Percentiles rank a stretch among this genome's conserved stretches.
Conservation (phyloP, 2,888 invertebrate species). For the Diloba caeruleocephala region DNA sequence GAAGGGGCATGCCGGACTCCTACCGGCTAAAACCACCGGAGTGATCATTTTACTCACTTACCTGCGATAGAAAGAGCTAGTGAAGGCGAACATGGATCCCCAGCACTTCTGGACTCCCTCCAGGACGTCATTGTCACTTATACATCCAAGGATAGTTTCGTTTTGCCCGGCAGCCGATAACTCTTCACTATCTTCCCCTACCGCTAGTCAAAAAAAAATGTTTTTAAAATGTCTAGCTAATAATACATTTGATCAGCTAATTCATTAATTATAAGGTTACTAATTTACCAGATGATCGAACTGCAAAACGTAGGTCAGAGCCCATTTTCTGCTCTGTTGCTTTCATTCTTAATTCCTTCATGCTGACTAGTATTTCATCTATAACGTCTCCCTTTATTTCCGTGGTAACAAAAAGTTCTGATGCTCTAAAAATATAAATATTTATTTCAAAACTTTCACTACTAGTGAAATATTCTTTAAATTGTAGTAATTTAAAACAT, state of each 20-base stretch:
- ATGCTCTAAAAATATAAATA: slow-evolving; percentile 70
- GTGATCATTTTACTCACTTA: slow-evolving; percentile 58
- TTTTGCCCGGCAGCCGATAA: slow-evolving; percentile 96
- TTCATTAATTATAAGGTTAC: too few relatives aligned
- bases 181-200: slow-evolving; percentile 94
- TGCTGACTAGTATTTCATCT: slow-evolving; percentile 68
- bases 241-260: too few relatives aligned
- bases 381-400: slow-evolving; percentile 77
- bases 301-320: slow-evolving; percentile 87
- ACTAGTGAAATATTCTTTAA: too few relatives aligned
- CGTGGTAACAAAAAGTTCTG: slow-evolving; percentile 75
- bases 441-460: too few relatives aligned
- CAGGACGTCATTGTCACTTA: slow-evolving; percentile 84
- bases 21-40: too few relatives aligned
- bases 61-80: slow-evolving; percentile 94
- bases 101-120: slow-evolving; percentile 92
- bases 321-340: slow-evolving; percentile 67
- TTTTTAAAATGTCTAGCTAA: too few relatives aligned
- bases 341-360: slow-evolving; percentile 68
- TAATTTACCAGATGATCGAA: slow-evolving; percentile 89
- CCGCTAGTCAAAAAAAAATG: slow-evolving; percentile 79
- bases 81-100: slow-evolving; percentile 94
- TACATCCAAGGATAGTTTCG: slow-evolving; percentile 92
- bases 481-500: too few relatives aligned
- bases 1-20: too few relatives aligned